These are phyloP conservation scores for Cepaea nemoralis DNA, from an alignment of 1,140 invertebrate genomes.

Conservation along the genomic window DNA sequence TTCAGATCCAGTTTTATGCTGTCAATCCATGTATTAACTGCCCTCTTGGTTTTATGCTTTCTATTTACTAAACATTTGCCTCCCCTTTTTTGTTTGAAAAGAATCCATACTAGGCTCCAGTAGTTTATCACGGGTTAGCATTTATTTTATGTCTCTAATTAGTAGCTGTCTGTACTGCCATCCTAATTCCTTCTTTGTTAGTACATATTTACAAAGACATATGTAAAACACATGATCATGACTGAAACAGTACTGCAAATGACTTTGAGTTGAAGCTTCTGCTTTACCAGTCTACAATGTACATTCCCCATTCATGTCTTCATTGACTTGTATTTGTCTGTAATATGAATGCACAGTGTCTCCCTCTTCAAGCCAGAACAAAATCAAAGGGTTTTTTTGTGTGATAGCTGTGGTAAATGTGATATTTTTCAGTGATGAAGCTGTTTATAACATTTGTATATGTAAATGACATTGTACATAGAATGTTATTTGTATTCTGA, in stretches of 20 bases:
- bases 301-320: neutral
- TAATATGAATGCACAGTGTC: neutral
- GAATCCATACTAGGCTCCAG: too few species aligned
- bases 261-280: neutral
- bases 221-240: too few species aligned
- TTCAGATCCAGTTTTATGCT: too few species aligned
- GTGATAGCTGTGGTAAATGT: conserved; percentile 14
- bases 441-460: neutral
- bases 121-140: too few species aligned
- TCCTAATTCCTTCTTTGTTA: too few species aligned
- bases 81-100: too few species aligned
- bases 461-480: conserved; percentile 17
- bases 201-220: too few species aligned
- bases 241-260: neutral
- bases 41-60: too few species aligned
- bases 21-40: too few species aligned
- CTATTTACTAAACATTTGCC: too few species aligned
- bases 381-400: conserved; percentile 11
- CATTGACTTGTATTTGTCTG: neutral
- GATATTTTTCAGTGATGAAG: conserved; percentile 3
- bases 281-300: neutral
- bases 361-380: neutral
- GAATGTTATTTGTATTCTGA: conserved; percentile 27
- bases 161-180: too few species aligned
- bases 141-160: too few species aligned